Percentiles rank a stretch among this genome's conserved stretches.
Evolutionary conservation across 2,797 vertebrate species (phyloP).

Genomic region (Notamacropus eugenii): DNA sequence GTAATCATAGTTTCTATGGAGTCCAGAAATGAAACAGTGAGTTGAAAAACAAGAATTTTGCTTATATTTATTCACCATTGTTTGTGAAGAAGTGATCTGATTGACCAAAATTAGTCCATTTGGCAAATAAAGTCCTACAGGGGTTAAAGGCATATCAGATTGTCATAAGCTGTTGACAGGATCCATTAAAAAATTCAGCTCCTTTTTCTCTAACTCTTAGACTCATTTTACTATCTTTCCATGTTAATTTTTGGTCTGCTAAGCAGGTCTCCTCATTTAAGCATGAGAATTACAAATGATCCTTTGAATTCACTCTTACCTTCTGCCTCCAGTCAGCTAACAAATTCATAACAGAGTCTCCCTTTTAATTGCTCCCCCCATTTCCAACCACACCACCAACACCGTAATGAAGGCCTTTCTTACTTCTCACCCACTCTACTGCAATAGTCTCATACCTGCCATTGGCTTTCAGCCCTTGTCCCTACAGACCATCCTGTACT

Average conservation of each 20-base stretch:
- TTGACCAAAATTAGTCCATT: neutral
- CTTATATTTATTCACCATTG: neutral
- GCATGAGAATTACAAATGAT: neutral
- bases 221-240: neutral
- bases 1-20: neutral
- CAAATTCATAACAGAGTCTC: neutral
- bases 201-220: neutral
- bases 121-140: neutral
- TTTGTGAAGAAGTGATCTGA: neutral
- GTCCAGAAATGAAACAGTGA: neutral
- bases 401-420: neutral
- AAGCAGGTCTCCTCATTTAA: neutral
- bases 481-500: neutral
- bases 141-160: neutral
- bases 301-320: neutral
- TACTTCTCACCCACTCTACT: neutral
- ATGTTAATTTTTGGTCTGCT: neutral
- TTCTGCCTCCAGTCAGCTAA: neutral
- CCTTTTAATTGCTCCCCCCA: neutral
- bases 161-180: neutral
- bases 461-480: neutral
- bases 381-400: neutral
- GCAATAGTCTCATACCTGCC: neutral
- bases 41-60: neutral
- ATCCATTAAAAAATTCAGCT: neutral